Conservation (phyloP, 2,797 vertebrate genomes). For the Enteromius viviparus region DNA sequence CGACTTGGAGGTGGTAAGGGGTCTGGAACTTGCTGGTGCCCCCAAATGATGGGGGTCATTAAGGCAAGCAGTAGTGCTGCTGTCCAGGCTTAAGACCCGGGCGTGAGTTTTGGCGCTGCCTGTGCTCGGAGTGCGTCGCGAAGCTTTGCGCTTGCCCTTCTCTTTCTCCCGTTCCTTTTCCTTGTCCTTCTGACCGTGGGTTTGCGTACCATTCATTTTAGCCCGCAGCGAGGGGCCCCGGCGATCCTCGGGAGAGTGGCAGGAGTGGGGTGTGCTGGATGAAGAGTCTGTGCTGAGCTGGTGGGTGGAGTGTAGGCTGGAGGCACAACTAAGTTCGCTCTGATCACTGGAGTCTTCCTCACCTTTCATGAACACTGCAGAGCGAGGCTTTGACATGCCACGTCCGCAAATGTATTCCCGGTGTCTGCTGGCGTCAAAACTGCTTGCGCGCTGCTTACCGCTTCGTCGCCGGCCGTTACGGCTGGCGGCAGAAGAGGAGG, state of each 20-base stretch:
- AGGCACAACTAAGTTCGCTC: conserved; percentile 94
- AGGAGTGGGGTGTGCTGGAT: conserved; percentile 90
- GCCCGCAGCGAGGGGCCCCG: conserved; percentile 84
- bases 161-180: conserved; percentile 48
- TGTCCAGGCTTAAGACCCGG: conserved; percentile 95
- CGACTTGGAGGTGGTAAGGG: conserved; percentile 97
- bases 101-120: conserved; percentile 92
- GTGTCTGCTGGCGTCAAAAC: conserved; percentile 93
- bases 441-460: conserved; percentile 95
- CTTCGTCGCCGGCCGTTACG: conserved; percentile 84
- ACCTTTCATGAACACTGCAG: conserved; percentile 83
- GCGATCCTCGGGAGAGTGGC: conserved; percentile 88
- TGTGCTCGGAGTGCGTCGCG: conserved; percentile 87
- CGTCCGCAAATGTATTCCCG: conserved; percentile 89
- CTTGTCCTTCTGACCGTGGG: conserved; percentile 71
- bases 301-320: conserved; percentile 91
- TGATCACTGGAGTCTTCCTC: conserved; percentile 96
- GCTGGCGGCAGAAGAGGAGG: conserved; percentile 76
- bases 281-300: conserved; percentile 94
- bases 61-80: conserved; percentile 91
- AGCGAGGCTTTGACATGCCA: conserved; percentile 88
- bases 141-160: conserved; percentile 81
- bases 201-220: conserved; percentile 71
- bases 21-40: conserved; percentile 85
- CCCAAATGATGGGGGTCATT: conserved; percentile 88